Evolutionary conservation across 2,888 invertebrate genomes (phyloP).

Genomic region (Ditylenchus weischeri): DNA sequence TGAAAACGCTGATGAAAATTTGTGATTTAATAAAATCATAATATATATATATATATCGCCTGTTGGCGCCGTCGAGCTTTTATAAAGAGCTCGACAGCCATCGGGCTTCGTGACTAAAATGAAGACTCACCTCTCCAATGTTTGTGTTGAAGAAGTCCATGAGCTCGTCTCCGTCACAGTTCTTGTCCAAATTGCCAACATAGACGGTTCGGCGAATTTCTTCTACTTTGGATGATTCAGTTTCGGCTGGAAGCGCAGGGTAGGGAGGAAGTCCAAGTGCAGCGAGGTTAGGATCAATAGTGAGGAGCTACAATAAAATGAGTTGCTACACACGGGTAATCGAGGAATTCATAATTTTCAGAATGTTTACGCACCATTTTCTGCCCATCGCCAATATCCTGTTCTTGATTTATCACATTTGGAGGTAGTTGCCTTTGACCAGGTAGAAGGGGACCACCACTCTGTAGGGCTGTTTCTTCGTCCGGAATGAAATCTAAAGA

Average conservation of each 20-base stretch:
- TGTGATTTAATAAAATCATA: no score
- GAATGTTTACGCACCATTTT: conserved; percentile 40
- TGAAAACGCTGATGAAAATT: no score
- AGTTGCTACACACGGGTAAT: no score
- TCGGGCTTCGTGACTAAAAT: no score
- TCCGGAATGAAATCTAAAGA: conserved; percentile 81
- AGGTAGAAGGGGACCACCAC: conserved; percentile 76
- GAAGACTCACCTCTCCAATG: conserved; percentile 53
- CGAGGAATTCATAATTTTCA: no score
- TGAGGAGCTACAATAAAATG: conserved; percentile 67
- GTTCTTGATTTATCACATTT: conserved; percentile 77
- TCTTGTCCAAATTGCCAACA: conserved; percentile 71
- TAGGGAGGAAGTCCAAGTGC: conserved; percentile 76
- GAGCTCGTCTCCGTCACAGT: conserved; percentile 72
- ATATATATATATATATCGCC: no score
- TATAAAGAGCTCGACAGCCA: no score
- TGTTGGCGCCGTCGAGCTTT: no score
- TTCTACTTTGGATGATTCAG: conserved; percentile 68
- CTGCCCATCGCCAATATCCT: conserved; percentile 49
- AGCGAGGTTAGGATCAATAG: conserved; percentile 82
- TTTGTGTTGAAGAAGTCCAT: conserved; percentile 75
- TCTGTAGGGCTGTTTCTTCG: conserved; percentile 85
- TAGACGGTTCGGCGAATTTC: conserved; percentile 90
- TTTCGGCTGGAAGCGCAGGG: conserved; percentile 80
- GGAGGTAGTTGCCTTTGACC: conserved; percentile 71